Base-by-base conservation (phyloP, 2,113 vertebrate species). In the Megaceryle maxima region DNA sequence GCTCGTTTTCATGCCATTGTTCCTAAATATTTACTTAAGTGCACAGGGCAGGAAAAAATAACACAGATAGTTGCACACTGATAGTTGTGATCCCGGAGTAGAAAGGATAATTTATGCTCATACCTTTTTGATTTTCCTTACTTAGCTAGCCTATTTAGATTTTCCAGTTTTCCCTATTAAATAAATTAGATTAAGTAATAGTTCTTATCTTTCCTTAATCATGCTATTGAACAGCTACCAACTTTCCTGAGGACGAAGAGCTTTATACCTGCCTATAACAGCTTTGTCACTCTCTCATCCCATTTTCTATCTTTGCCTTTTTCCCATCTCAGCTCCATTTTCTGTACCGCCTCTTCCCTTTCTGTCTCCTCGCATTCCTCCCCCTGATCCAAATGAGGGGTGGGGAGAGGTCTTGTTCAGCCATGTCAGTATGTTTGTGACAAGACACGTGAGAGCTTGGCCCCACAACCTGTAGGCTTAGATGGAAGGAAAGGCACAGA, bases 311-410 rank as follows among this genome's bases (percentile, higher is more conserved):
- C 86, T 82, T 70, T 43, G 24, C 4, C 41, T 84, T 96, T 96
- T 94, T 33, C 64, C 33, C 64, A 93, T 94, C 69, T 88, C 83
- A 82, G 37, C 74, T 94, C 39, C 9, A 66, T 82, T 35, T 91
- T 95, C 66, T 88, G 41, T 70, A 73, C 59, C 78, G 57, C 80
- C 87, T 96, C 92, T 96, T 95, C 33, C 64, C 11, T 78, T 96
- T 96, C 92, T 69, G 28, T 77, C 79, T 70, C 22, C 41, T 68
- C 3, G 0, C 18, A 56, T 57, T 92, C 31, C 11, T 69, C 24
- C 8, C 31, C 21, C 3, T 57, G n/a, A 53, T 29, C 39, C 62
- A 53, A 79, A 44, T 18, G 57, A 53, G 33, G 6, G 4, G 16
- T 59, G 44, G 17, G 39, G 33, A 64, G 48, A 43, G 22, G 10